phyloP scores from a whole-genome alignment of 1,140 invertebrate species.

The Caenorhabditis remanei region DNA sequence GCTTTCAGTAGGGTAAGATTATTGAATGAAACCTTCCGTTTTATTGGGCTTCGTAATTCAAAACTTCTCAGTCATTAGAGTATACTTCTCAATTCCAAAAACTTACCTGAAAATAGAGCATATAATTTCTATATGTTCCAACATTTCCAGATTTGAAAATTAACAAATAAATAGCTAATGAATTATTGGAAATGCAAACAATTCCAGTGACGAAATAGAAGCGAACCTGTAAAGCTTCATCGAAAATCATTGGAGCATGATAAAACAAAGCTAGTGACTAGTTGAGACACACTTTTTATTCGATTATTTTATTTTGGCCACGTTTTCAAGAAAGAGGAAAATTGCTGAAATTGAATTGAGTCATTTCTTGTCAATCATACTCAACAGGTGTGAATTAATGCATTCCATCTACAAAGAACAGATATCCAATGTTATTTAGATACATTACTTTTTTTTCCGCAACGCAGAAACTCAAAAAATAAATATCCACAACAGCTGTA shows the following conservation, averaged over 20 bases:
- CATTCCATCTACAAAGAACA: no score
- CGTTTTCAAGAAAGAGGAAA: no score
- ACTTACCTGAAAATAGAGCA: conserved; percentile 36
- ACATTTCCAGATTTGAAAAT: conserved; percentile 34
- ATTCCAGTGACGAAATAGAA: conserved; percentile 8
- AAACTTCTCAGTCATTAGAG: background rate
- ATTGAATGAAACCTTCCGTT: background rate
- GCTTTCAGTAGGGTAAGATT: no score
- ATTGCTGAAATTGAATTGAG: no score
- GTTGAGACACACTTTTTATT: background rate
- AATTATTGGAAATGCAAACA: background rate
- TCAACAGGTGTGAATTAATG: no score
- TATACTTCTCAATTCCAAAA: background rate
- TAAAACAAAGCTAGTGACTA: background rate
- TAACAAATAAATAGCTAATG: background rate
- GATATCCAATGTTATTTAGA: no score
- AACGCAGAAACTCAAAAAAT: no score
- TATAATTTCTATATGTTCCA: conserved; percentile 22
- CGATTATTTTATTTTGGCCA: no score
- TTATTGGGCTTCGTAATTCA: background rate
- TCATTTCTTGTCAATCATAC: no score
- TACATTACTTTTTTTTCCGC: no score
- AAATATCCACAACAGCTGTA: no score
- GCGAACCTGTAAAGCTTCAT: background rate
- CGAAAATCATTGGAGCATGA: conserved; percentile 2